Percentiles rank a stretch among this genome's conserved stretches.
Conservation (phyloP, 2,797 vertebrate genomes). For the Morus bassanus region DNA sequence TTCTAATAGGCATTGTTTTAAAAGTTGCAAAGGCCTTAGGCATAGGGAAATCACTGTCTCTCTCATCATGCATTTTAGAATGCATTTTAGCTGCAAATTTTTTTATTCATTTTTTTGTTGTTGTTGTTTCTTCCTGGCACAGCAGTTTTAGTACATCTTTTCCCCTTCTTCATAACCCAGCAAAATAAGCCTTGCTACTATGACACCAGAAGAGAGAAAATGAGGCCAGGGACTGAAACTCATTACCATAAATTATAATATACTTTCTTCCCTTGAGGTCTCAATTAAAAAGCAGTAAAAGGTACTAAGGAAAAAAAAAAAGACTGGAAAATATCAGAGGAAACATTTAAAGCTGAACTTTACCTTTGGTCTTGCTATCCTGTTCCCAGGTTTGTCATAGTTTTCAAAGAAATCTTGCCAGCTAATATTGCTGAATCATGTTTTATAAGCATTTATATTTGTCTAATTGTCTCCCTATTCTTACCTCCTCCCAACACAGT, state of each 20-base stretch:
- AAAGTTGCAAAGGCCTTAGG: not conserved
- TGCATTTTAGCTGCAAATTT: not conserved
- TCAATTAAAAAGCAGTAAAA: slow-evolving; percentile 21
- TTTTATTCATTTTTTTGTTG: not conserved
- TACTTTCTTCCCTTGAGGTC: not conserved
- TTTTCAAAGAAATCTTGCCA: not conserved
- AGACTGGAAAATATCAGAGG: not conserved
- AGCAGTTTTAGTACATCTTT: not conserved
- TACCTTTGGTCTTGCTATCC: not conserved
- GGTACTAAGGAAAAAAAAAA: not conserved
- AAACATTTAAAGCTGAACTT: not conserved
- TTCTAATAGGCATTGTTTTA: not conserved
- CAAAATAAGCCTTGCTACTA: not conserved
- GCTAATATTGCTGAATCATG: not conserved
- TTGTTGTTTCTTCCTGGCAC: not conserved
- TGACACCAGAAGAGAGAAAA: slow-evolving; percentile 2
- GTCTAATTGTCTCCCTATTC: not conserved
- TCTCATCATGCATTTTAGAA: not conserved
- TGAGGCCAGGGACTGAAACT: not conserved
- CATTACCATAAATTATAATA: slow-evolving; percentile 52
- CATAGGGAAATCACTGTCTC: not conserved
- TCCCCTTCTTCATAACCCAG: not conserved
- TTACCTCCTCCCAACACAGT: not conserved
- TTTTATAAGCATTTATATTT: not conserved
- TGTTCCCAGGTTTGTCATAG: not conserved